Percentiles rank a stretch among this genome's conserved stretches.
These are phyloP conservation scores for Loxodonta africana DNA, from an alignment of 2,113 vertebrate genomes.

Conservation along the genomic window DNA sequence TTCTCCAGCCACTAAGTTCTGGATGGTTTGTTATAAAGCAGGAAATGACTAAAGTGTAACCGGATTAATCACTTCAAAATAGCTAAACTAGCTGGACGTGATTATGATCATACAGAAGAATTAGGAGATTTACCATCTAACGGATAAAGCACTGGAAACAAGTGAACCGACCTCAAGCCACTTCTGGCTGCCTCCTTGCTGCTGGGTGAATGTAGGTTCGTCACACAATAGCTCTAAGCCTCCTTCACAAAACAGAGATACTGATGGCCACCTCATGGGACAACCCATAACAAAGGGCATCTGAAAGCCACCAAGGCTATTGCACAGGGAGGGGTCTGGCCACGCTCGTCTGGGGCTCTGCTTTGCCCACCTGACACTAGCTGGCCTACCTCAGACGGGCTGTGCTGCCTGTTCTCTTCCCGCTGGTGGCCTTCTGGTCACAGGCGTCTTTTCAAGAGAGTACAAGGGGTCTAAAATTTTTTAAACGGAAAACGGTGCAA, in stretches of 20 bases:
- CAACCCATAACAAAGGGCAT: background rate
- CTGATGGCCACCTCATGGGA: background rate
- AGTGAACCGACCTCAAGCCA: background rate
- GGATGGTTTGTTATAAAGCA: background rate
- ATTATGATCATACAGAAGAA: background rate
- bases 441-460: conserved; percentile 20
- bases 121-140: too few relatives aligned
- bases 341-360: too few relatives aligned
- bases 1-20: background rate
- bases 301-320: background rate
- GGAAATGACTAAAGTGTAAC: background rate
- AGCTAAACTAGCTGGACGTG: too few relatives aligned
- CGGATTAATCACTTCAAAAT: background rate
- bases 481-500: conserved; percentile 68
- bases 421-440: background rate
- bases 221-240: background rate
- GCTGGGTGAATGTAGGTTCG: background rate
- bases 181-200: background rate
- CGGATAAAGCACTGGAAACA: too few relatives aligned
- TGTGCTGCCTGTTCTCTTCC: background rate
- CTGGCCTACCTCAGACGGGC: background rate
- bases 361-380: background rate
- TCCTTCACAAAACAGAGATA: background rate
- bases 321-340: background rate
- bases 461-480: conserved; percentile 63